Percentiles rank a stretch among this genome's conserved stretches.
These are phyloP conservation scores for Periophthalmodon schlosseri DNA, from an alignment of 2,113 vertebrate species.

Conservation along the genomic window DNA sequence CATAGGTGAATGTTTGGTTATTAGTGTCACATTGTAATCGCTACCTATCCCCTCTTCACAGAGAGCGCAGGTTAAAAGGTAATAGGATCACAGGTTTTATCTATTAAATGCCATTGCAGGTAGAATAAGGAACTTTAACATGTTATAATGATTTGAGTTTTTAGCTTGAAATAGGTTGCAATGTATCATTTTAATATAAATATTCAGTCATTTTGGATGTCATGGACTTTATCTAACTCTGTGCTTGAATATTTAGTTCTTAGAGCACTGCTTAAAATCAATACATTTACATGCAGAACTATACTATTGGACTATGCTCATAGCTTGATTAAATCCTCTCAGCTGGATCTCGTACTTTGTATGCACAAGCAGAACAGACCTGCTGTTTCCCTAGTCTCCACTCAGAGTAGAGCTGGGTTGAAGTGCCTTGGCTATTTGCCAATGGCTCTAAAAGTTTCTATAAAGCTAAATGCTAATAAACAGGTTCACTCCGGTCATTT, in stretches of 20 bases:
- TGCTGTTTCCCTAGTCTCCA: background rate
- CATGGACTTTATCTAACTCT: background rate
- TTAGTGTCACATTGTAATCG: background rate
- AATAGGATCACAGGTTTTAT: background rate
- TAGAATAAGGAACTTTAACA: background rate
- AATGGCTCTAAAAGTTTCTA: background rate
- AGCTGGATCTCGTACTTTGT: background rate
- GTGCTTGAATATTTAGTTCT: background rate
- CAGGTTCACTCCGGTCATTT: background rate
- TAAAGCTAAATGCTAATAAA: conserved; percentile 1
- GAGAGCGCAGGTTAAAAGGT: background rate
- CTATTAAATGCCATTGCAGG: background rate
- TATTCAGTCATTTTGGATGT: background rate
- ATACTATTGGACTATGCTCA: background rate
- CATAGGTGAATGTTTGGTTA: background rate
- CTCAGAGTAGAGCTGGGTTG: background rate
- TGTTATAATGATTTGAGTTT: background rate
- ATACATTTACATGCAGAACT: conserved; percentile 1
- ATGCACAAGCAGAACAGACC: background rate
- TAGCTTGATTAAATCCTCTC: conserved; percentile 2
- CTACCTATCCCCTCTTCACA: background rate
- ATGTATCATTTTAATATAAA: background rate
- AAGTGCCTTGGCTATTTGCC: background rate
- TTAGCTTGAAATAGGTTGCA: too few species aligned
- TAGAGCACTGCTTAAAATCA: background rate